phyloP scores from a whole-genome alignment of 1,140 invertebrate genomes.

The Popillia japonica region DNA sequence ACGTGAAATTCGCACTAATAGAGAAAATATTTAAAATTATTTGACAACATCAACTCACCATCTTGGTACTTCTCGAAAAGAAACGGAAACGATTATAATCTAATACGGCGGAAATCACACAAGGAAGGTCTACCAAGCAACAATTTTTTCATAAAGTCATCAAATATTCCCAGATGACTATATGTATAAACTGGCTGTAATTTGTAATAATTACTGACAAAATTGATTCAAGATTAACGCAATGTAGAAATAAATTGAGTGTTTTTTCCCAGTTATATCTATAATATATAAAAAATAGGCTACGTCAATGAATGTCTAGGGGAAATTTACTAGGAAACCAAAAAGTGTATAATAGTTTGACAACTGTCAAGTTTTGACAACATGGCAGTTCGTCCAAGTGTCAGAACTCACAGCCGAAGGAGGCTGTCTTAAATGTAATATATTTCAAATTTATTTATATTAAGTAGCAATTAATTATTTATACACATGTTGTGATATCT shows the following conservation, averaged over 20 bases:
- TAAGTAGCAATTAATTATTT: conserved; percentile 32
- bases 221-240: neutral
- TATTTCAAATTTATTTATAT: conserved; percentile 37
- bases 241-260: neutral
- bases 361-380: conserved; percentile 37
- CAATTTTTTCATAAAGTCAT: too few relatives aligned
- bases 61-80: conserved; percentile 43
- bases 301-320: too few relatives aligned
- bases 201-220: too few relatives aligned
- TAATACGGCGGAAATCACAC: neutral
- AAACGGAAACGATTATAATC: conserved; percentile 40
- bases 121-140: neutral
- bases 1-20: too few relatives aligned
- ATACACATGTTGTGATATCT: conserved; percentile 26
- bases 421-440: conserved; percentile 36
- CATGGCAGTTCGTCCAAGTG: conserved; percentile 39
- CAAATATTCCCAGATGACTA: too few relatives aligned
- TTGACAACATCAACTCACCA: conserved; percentile 43
- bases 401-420: conserved; percentile 42
- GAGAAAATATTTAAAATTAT: too few relatives aligned
- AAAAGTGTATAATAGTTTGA: neutral
- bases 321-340: neutral
- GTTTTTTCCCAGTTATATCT: too few relatives aligned
- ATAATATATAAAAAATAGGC: too few relatives aligned
- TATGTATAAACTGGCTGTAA: too few relatives aligned